These are phyloP conservation scores for Rhynchopsitta pachyrhyncha DNA, from an alignment of 2,113 vertebrate genomes.

Conservation along the genomic window DNA sequence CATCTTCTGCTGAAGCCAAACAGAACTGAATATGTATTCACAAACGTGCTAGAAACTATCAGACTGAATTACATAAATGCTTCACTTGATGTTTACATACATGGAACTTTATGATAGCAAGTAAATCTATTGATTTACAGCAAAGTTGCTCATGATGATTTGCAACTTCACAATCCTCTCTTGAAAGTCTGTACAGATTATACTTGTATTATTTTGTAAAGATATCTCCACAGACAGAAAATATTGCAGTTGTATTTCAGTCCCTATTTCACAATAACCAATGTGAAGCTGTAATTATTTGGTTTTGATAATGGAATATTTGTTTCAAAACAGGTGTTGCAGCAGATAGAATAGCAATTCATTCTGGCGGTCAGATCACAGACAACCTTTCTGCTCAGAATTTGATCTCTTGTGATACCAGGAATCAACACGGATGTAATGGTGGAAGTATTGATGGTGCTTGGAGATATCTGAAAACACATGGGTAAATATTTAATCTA, in stretches of 20 bases:
- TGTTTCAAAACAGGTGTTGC: slow-evolving; percentile 75
- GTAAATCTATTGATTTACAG: not conserved
- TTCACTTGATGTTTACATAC: not conserved
- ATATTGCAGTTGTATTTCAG: not conserved
- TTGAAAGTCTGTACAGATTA: not conserved
- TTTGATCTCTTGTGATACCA: slow-evolving; percentile 77
- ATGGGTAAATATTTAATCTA: slow-evolving; percentile 74
- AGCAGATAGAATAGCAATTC: slow-evolving; percentile 79
- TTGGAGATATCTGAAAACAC: slow-evolving; percentile 79
- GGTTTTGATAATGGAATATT: not conserved
- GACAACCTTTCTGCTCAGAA: slow-evolving; percentile 79
- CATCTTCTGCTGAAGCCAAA: not conserved
- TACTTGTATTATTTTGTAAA: not conserved
- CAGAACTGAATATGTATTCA: not conserved
- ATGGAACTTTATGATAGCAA: not conserved
- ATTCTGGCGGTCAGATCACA: slow-evolving; percentile 69
- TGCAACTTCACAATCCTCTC: not conserved
- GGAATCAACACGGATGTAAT: slow-evolving; percentile 71
- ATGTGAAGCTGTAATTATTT: not conserved
- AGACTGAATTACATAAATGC: not conserved
- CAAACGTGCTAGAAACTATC: not conserved
- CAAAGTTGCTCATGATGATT: not conserved
- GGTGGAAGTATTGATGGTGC: slow-evolving; percentile 76
- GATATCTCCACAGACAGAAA: not conserved
- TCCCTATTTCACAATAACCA: not conserved